Evolutionary conservation across 2,888 invertebrate species (phyloP), one percentile per base, ranked within the genome.

Genomic region (Melitaea athalia): DNA sequence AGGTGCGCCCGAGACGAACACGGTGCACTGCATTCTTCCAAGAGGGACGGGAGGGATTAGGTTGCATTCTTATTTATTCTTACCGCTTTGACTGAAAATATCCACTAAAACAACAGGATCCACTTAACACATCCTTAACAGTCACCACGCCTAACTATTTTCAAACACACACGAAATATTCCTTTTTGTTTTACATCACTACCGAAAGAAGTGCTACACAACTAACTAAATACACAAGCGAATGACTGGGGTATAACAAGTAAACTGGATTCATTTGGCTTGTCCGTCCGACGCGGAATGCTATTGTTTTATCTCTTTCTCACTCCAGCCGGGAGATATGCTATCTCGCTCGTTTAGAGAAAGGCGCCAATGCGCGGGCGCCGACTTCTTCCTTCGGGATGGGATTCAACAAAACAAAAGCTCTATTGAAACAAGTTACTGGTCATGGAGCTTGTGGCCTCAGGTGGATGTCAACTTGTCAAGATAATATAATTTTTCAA

Each of bases 281-380:
- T 72, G 76, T 73, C 71, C 83, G 82, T 83, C 81, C 83, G 86
- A 86, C 84, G 88, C 86, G 88, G 87, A 85, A 88, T 89, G 86
- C 87, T 88, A 82, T 85, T 84, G 81, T 78, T 84, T 79, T 78
- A 75, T 85, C 92, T 84, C 87, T 77, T 73, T 91, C 79, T 68
- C 67, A 69, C 87, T 59, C 69, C 62, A 14, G 15, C 63, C 33
- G 67, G 57, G 72, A 67, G 70, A 77, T 66, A 49, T 47, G 76
- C 78, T 67, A 72, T 86, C 85, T 82, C 87, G 70, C 75, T 89
- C 79, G 64, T 78, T 74, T 83, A 79, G 85, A 89, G 90, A 91
- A 91, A 91, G 90, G 91, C 91, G 91, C 92, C 91, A 90, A 85
- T 85, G 85, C 78, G 89, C 90, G 85, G 84, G 89, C 90, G 91